Evolutionary conservation across 2,113 vertebrate species (phyloP).

Genomic region (Centropristis striata): DNA sequence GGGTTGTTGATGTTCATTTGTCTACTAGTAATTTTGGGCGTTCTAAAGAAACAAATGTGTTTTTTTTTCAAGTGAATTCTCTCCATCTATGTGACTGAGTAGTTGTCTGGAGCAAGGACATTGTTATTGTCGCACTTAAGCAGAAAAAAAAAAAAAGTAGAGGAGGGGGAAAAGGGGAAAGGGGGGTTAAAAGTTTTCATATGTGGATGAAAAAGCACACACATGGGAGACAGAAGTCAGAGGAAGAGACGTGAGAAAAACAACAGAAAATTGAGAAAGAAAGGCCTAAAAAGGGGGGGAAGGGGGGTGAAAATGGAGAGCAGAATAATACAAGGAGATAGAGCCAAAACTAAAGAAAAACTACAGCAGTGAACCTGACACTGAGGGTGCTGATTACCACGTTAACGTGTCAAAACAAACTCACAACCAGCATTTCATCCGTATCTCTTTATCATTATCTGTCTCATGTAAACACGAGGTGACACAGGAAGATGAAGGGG

Average conservation of each 20-base stretch:
- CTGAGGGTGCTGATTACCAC: neutral
- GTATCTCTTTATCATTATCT: constrained; percentile 5
- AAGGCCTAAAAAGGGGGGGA: constrained; percentile 5
- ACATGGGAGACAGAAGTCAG: constrained; percentile 58
- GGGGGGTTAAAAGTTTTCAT: constrained; percentile 57
- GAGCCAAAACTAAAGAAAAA: constrained; percentile 11
- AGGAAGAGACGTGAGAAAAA: constrained; percentile 6
- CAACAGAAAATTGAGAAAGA: neutral
- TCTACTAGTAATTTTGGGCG: too few species aligned
- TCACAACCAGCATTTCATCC: neutral
- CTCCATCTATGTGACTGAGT: too few species aligned
- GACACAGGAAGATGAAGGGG: constrained; percentile 29
- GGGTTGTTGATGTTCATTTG: too few species aligned
- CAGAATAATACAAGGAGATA: neutral
- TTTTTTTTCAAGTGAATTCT: too few species aligned
- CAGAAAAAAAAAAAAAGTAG: neutral
- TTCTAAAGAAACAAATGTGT: too few species aligned
- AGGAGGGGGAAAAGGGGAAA: neutral
- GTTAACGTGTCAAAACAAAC: constrained; percentile 29
- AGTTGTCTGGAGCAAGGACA: too few species aligned
- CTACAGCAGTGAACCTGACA: constrained; percentile 37
- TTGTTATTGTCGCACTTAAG: constrained; percentile 48
- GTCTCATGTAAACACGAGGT: constrained; percentile 19
- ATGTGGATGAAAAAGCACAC: constrained; percentile 53
- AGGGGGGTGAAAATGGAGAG: too few species aligned